Conservation (phyloP, 2,113 vertebrate species). For the Gnathonemus longibarbis region DNA sequence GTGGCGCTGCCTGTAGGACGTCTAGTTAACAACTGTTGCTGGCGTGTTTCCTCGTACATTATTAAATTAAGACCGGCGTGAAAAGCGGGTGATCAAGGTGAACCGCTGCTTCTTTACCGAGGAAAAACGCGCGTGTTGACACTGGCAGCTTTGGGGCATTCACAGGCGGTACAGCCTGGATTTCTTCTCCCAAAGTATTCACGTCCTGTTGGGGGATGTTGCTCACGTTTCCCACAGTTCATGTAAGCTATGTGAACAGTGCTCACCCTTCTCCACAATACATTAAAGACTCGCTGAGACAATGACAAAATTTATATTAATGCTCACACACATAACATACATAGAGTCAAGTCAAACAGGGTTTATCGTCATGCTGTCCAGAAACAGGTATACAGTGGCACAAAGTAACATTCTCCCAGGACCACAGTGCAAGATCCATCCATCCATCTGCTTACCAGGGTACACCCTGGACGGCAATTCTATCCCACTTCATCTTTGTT, state of each 20-base stretch:
- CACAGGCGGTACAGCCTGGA: background rate
- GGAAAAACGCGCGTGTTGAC: background rate
- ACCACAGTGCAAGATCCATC: background rate
- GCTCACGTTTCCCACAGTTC: background rate
- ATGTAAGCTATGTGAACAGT: background rate
- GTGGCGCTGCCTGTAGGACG: background rate
- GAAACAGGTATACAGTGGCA: background rate
- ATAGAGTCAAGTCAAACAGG: background rate
- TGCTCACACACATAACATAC: background rate
- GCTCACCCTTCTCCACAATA: background rate
- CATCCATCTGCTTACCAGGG: background rate
- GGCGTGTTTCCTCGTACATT: background rate
- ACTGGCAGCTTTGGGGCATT: background rate
- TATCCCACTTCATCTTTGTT: slow-evolving; percentile 12
- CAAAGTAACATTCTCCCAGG: background rate
- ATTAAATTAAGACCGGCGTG: background rate
- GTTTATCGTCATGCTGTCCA: background rate
- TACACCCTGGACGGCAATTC: background rate
- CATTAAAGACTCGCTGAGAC: background rate
- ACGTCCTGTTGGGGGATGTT: background rate
- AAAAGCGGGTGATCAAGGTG: background rate
- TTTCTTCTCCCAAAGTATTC: background rate
- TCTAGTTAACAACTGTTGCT: slow-evolving; percentile 6
- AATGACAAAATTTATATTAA: background rate
- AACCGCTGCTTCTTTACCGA: background rate